Percentiles rank a stretch among this genome's conserved stretches.
Conservation (phyloP, 1,140 invertebrate species). For the Maconellicoccus hirsutus region DNA sequence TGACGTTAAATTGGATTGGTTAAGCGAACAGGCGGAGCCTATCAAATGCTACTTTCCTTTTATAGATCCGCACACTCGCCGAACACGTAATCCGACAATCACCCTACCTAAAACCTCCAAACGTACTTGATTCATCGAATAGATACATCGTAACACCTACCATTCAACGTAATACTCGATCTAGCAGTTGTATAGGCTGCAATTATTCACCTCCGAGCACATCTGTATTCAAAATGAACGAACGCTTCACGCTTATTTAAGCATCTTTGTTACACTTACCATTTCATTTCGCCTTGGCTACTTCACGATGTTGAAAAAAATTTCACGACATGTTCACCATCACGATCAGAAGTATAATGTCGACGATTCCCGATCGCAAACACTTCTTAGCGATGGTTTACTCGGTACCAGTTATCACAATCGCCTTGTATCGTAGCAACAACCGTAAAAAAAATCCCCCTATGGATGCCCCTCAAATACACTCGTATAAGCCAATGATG, state of each 20-base stretch:
- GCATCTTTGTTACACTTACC: too few relatives aligned
- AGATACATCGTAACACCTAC: too few relatives aligned
- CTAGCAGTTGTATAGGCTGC: too few relatives aligned
- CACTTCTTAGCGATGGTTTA: background rate
- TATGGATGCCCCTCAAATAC: too few relatives aligned
- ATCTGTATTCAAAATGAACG: too few relatives aligned
- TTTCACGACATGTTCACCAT: background rate
- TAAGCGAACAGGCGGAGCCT: background rate
- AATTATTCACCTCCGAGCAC: too few relatives aligned
- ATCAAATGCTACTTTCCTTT: constrained; percentile 5
- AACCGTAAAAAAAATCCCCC: background rate
- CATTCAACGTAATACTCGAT: too few relatives aligned
- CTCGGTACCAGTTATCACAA: background rate
- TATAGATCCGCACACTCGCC: background rate
- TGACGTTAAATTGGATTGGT: constrained; percentile 8
- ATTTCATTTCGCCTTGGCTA: too few relatives aligned
- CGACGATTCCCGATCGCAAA: background rate
- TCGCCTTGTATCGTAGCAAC: background rate
- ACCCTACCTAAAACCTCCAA: background rate
- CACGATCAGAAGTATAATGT: background rate
- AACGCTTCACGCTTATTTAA: too few relatives aligned
- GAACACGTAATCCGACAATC: background rate
- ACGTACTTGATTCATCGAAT: too few relatives aligned
- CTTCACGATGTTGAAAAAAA: too few relatives aligned
- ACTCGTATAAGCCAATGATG: background rate